phyloP scores from a whole-genome alignment of 1,140 invertebrate genomes.

The Camponotus floridanus region DNA sequence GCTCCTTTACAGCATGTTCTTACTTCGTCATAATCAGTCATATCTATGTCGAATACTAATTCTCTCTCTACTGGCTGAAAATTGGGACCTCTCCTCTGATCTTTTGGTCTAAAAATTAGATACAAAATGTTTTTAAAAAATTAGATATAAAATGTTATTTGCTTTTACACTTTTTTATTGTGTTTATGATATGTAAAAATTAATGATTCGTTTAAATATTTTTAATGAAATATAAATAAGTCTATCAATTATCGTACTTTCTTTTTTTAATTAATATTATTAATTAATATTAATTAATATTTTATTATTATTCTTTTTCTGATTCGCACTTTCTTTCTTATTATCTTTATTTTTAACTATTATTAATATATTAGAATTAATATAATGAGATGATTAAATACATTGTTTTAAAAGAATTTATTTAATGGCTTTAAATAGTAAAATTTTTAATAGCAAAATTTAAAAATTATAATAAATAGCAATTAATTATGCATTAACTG shows the following conservation, averaged over 20 bases:
- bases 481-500: neutral
- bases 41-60: conserved; percentile 99
- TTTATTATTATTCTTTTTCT: too few species aligned
- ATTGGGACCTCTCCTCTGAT: conserved; percentile 77
- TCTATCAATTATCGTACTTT: neutral
- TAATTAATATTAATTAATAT: neutral
- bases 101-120: conserved; percentile 77
- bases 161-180: neutral
- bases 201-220: neutral
- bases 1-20: conserved; percentile 96
- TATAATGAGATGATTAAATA: neutral
- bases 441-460: conserved; percentile 67
- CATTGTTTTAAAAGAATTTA: too few species aligned
- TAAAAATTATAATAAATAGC: conserved; percentile 61
- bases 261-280: neutral
- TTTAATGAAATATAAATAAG: neutral
- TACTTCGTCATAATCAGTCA: conserved; percentile 99
- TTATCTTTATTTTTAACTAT: neutral
- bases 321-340: neutral
- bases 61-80: conserved; percentile 92
- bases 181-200: neutral
- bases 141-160: conserved; percentile 12
- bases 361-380: neutral
- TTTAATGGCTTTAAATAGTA: neutral
- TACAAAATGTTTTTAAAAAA: conserved; percentile 11